Conservation (phyloP, 2,797 vertebrate genomes). For the Triplophysa bombifrons region DNA sequence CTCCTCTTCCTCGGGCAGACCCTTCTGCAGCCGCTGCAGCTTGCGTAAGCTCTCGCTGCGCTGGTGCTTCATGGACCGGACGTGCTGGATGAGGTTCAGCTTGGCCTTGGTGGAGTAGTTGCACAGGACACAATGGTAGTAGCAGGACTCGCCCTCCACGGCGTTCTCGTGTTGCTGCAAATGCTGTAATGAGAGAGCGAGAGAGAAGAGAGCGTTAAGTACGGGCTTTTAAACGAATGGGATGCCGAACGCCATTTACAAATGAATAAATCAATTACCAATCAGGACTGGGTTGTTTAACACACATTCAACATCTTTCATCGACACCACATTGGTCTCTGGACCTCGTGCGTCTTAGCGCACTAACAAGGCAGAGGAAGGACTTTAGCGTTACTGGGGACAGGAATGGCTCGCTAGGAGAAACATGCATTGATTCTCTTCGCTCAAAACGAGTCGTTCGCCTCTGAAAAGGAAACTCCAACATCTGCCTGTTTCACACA, state of each 20-base stretch:
- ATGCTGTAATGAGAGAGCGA: conserved; percentile 81
- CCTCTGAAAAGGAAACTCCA: conserved; percentile 91
- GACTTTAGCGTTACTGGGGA: conserved; percentile 60
- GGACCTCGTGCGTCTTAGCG: conserved; percentile 70
- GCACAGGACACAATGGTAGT: conserved; percentile 96
- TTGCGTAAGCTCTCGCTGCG: conserved; percentile 96
- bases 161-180: conserved; percentile 96
- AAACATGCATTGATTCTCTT: conserved; percentile 87
- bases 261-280: conserved; percentile 83
- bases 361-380: conserved; percentile 66
- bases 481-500: conserved; percentile 97
- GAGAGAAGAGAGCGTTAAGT: conserved; percentile 49
- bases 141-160: conserved; percentile 93
- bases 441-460: conserved; percentile 82
- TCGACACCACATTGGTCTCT: conserved; percentile 66
- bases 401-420: conserved; percentile 68
- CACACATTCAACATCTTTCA: conserved; percentile 73
- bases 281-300: conserved; percentile 81
- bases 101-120: conserved; percentile 99
- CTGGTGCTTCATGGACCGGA: conserved; percentile 99
- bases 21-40: conserved; percentile 95
- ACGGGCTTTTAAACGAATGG: conserved; percentile 68
- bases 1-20: conserved; percentile 92
- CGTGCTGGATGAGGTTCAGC: conserved; percentile 98
- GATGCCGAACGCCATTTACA: conserved; percentile 76